Percentiles rank a stretch among this genome's conserved stretches.
These are phyloP conservation scores for Pantherophis alleghaniensis DNA, from an alignment of 2,797 vertebrate species.

Conservation along the genomic window DNA sequence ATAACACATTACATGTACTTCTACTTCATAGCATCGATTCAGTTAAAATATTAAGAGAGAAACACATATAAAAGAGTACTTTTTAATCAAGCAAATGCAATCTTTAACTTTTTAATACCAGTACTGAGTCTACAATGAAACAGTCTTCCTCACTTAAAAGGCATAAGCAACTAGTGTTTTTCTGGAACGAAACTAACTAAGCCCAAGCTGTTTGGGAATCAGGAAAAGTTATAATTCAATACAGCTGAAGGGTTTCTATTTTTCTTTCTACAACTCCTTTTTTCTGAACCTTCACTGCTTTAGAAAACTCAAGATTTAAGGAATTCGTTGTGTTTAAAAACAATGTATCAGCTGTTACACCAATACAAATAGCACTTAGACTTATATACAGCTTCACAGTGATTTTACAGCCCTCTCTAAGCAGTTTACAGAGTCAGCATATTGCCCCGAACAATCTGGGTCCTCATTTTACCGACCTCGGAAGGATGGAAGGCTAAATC, in stretches of 20 bases:
- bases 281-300: neutral
- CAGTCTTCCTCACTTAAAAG: neutral
- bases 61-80: neutral
- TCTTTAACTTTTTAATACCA: neutral
- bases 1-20: neutral
- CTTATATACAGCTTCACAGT: too few species aligned
- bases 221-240: neutral
- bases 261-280: neutral
- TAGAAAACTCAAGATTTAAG: neutral
- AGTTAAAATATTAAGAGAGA: neutral
- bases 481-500: too few species aligned
- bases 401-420: too few species aligned
- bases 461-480: too few species aligned
- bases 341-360: neutral
- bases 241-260: neutral
- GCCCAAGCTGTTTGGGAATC: neutral
- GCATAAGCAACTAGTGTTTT: neutral
- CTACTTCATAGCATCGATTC: neutral
- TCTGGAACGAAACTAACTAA: neutral
- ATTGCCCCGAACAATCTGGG: too few species aligned
- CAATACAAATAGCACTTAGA: neutral
- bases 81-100: neutral
- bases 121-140: neutral
- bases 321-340: neutral
- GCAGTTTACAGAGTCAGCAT: too few species aligned